Conservation (phyloP, 2,113 vertebrate genomes). For the Petroica traversi region DNA sequence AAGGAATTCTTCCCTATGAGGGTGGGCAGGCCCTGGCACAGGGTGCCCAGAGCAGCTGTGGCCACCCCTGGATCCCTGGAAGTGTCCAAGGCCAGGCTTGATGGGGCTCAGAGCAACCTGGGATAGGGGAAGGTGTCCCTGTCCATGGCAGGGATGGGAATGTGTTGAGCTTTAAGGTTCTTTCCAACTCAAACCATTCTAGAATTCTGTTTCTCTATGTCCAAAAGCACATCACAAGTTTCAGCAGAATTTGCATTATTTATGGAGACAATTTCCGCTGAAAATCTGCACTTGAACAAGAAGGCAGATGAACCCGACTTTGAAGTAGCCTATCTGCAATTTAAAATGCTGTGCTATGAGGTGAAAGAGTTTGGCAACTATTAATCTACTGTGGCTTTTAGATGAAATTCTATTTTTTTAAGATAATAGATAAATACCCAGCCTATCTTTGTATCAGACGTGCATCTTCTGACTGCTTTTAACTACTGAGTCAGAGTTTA, state of each 20-base stretch:
- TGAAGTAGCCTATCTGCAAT: background rate
- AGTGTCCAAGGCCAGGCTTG: background rate
- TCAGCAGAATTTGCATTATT: background rate
- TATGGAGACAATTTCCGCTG: background rate
- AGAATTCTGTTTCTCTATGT: background rate
- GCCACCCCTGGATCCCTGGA: background rate
- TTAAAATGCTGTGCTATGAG: background rate
- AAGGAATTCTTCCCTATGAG: background rate
- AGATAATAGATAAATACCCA: background rate
- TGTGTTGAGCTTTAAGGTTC: background rate
- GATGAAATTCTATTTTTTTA: background rate
- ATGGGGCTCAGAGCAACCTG: rapidly evolving
- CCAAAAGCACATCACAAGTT: background rate
- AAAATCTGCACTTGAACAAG: background rate
- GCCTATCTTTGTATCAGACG: background rate
- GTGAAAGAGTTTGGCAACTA: background rate
- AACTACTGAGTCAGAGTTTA: background rate
- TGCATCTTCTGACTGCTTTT: background rate
- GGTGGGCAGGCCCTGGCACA: rapidly evolving
- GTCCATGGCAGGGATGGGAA: too few relatives aligned
- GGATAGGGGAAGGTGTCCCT: rapidly evolving
- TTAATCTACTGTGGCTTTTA: background rate
- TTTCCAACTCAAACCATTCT: background rate
- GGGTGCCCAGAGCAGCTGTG: background rate
- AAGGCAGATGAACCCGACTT: rapidly evolving